Evolutionary conservation across 2,113 vertebrate genomes (phyloP).

Genomic region (Chaetodon auriga): DNA sequence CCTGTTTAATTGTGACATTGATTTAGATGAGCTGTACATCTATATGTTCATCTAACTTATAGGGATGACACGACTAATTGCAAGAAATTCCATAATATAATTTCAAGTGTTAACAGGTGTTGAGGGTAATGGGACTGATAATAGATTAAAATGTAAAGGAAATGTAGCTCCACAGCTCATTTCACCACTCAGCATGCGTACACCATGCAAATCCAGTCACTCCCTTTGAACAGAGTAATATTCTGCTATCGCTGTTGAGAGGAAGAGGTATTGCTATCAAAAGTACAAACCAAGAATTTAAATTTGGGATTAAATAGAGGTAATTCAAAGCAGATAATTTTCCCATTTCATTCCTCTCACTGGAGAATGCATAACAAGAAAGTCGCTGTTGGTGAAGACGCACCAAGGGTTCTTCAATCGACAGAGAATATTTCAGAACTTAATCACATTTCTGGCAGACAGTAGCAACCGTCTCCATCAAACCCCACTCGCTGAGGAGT

Average conservation of each 20-base stretch:
- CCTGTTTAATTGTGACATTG: not conserved
- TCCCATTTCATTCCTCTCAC: constrained; percentile 6
- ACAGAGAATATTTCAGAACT: constrained; percentile 47
- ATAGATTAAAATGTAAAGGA: constrained; percentile 11
- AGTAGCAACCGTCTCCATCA: constrained; percentile 29
- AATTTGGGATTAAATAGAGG: constrained; percentile 39
- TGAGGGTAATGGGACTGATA: constrained; percentile 9
- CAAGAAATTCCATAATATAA: not conserved
- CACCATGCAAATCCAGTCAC: constrained; percentile 6
- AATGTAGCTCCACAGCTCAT: constrained; percentile 16
- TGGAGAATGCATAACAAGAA: not conserved
- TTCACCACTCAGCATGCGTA: constrained; percentile 4
- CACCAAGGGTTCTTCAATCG: constrained; percentile 13
- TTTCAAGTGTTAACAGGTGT: not conserved
- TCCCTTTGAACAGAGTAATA: constrained; percentile 7
- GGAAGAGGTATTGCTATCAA: not conserved
- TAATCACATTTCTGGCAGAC: constrained; percentile 62
- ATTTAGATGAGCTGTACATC: not conserved
- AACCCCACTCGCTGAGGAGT: constrained; percentile 29
- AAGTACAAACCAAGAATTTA: constrained; percentile 2
- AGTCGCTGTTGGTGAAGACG: constrained; percentile 36
- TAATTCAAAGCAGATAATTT: constrained; percentile 37
- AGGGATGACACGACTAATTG: not conserved
- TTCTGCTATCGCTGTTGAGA: constrained; percentile 12
- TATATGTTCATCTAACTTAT: not conserved